Evolutionary conservation across 1,140 invertebrate species (phyloP).

Genomic region (Homalodisca vitripennis): DNA sequence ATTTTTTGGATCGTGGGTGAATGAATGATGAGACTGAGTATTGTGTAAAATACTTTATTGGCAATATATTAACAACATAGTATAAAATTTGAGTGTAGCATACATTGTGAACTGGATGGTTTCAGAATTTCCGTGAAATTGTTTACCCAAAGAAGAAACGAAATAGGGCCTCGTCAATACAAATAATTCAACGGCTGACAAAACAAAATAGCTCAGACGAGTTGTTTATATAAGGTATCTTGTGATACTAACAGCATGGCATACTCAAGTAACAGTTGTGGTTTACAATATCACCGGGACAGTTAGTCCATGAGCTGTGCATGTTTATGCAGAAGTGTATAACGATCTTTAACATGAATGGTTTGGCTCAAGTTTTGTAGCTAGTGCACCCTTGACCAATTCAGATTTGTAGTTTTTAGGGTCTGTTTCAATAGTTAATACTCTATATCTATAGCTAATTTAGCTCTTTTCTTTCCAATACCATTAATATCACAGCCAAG

Average conservation of each 20-base stretch:
- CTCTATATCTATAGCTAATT: too few species aligned
- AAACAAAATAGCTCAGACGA: slow-evolving; percentile 25
- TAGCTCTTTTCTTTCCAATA: too few species aligned
- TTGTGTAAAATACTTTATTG: too few species aligned
- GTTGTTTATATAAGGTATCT: slow-evolving; percentile 20
- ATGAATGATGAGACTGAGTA: too few species aligned
- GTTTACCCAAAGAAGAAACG: slow-evolving; percentile 23
- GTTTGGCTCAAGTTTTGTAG: slow-evolving; percentile 9
- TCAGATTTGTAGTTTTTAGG: too few species aligned
- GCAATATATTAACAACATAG: too few species aligned
- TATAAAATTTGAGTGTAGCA: not conserved
- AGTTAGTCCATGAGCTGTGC: not conserved
- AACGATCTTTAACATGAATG: not conserved
- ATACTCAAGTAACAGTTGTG: not conserved
- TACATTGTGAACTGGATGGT: not conserved
- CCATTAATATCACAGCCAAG: too few species aligned
- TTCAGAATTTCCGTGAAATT: slow-evolving; percentile 24
- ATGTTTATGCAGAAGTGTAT: not conserved
- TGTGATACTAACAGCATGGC: slow-evolving; percentile 18
- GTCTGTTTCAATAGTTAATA: too few species aligned
- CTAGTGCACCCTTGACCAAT: slow-evolving; percentile 3
- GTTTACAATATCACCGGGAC: not conserved
- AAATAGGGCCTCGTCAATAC: slow-evolving; percentile 21
- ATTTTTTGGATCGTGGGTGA: too few species aligned
- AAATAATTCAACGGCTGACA: slow-evolving; percentile 19